These are phyloP conservation scores for Drosophila truncata DNA, from an alignment of 1,140 invertebrate genomes.

Conservation along the genomic window DNA sequence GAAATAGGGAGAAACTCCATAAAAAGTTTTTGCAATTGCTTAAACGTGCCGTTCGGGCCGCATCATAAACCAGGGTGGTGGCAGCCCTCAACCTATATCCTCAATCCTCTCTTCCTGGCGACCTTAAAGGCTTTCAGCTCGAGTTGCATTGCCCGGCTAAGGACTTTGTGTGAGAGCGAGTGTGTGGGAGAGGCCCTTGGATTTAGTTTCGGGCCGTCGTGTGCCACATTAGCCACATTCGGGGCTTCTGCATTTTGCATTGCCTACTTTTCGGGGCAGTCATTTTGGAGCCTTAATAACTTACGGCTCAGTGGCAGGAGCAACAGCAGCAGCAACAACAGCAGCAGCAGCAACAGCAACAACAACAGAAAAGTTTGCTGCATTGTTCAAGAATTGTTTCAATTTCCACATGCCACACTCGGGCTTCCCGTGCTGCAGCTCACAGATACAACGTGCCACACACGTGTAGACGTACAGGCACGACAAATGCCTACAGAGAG, in stretches of 20 bases:
- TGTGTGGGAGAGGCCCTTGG: slow-evolving; percentile 4
- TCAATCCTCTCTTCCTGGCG: not conserved
- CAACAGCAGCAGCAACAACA: slow-evolving; percentile 7
- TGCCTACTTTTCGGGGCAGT: slow-evolving; percentile 67
- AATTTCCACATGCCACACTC: slow-evolving; percentile 58
- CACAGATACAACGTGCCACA: slow-evolving; percentile 4
- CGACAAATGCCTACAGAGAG: slow-evolving; percentile 9
- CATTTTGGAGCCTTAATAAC: slow-evolving; percentile 49
- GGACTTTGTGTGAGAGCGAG: not conserved
- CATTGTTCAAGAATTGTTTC: slow-evolving; percentile 65
- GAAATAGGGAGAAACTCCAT: slow-evolving; percentile 57
- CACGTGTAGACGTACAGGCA: not conserved
- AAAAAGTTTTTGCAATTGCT: slow-evolving; percentile 72
- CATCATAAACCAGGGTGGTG: slow-evolving; percentile 50
- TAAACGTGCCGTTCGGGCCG: slow-evolving; percentile 69
- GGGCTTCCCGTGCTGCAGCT: slow-evolving; percentile 16
- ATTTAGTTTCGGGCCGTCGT: slow-evolving; percentile 16
- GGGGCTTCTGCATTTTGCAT: slow-evolving; percentile 39
- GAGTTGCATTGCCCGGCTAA: slow-evolving; percentile 3
- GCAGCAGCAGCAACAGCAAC: not conserved
- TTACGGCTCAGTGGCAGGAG: slow-evolving; percentile 41
- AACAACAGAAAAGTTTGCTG: slow-evolving; percentile 43
- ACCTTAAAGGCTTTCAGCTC: slow-evolving; percentile 42
- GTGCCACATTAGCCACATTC: slow-evolving; percentile 40
- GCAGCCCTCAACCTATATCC: not conserved